Evolutionary conservation across 2,113 vertebrate genomes (phyloP), one percentile per base, ranked within the genome.

Genomic region (Cephalopterus ornatus): DNA sequence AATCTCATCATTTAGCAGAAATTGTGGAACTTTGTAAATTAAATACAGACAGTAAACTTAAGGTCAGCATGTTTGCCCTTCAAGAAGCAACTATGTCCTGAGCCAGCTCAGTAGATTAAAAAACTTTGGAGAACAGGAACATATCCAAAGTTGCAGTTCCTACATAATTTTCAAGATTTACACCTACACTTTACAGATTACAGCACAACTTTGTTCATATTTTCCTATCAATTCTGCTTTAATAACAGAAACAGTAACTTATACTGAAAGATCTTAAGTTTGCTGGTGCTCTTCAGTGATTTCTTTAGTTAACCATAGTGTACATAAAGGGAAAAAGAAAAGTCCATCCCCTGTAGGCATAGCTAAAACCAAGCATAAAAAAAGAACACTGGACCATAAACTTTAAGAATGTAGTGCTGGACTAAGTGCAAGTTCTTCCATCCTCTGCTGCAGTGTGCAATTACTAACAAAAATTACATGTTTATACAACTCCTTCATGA

Each of bases 371-470:
- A 81, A 90, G 24, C 14, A 35, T 59, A 42, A 59, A 75, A 42
- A 61, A 90, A 32, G 65, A 92, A 56, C 28, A 73, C 4, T 5
- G 8, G 20, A 26, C 33, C 6, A 23, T 22, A 42, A 75, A 50
- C 17, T 44, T 33, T 0, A 0, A 49, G 20, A 56, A 83, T 86
- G 27, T 1, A 65, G 37, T 6, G 30, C 30, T 8, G 19, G 19
- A 50, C 24, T 67, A 63, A 74, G 30, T 16, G 8, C 41, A 83
- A 33, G n/a, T 47, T 85, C 49, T 72, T 56, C 49, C 46, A 79
- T 32, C 46, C 21, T 66, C 49, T 27, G n/a, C 14, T 44, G 41
- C 37, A 72, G 33, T 3, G 11, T 22, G 61, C 7, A 28, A 77
- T 39, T 77, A 39, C 35, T 67, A 30, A 68, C 20, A 93, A 63